phyloP scores from a whole-genome alignment of 2,888 invertebrate genomes.

The Eristalis arbustorum region DNA sequence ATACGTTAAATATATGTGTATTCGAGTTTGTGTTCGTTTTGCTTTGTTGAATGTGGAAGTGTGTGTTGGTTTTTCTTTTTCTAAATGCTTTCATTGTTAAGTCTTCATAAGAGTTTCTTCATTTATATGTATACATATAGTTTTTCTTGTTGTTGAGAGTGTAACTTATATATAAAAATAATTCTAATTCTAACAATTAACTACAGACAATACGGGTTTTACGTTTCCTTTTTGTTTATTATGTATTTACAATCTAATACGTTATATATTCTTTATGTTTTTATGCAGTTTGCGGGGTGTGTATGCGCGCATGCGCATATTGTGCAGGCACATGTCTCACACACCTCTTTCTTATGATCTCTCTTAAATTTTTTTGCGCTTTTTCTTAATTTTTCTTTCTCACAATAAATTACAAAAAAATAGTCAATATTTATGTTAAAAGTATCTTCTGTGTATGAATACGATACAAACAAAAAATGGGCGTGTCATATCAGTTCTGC shows the following conservation, averaged over 20 bases:
- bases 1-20: not conserved
- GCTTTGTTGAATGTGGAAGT: not conserved
- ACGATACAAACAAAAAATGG: not conserved
- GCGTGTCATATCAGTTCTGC: slow-evolving; percentile 33
- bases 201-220: slow-evolving; percentile 50
- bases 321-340: not conserved
- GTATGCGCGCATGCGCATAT: slow-evolving; percentile 1
- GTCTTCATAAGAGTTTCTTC: slow-evolving; percentile 23
- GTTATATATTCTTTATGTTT: slow-evolving; percentile 29
- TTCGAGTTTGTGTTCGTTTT: not conserved
- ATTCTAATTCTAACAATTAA: slow-evolving; percentile 63
- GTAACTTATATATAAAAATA: slow-evolving; percentile 55
- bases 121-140: not conserved
- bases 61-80: slow-evolving; percentile 18
- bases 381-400: slow-evolving; percentile 16
- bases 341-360: slow-evolving; percentile 22
- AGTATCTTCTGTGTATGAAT: slow-evolving; percentile 16
- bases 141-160: slow-evolving; percentile 21
- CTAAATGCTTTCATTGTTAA: slow-evolving; percentile 40
- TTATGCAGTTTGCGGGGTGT: slow-evolving; percentile 28
- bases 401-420: slow-evolving; percentile 62
- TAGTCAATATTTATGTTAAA: slow-evolving; percentile 51
- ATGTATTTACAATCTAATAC: slow-evolving; percentile 63
- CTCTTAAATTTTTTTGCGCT: not conserved
- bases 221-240: slow-evolving; percentile 12